These are phyloP conservation scores for Alligator sinensis DNA, from an alignment of 2,113 vertebrate species.

Conservation along the genomic window DNA sequence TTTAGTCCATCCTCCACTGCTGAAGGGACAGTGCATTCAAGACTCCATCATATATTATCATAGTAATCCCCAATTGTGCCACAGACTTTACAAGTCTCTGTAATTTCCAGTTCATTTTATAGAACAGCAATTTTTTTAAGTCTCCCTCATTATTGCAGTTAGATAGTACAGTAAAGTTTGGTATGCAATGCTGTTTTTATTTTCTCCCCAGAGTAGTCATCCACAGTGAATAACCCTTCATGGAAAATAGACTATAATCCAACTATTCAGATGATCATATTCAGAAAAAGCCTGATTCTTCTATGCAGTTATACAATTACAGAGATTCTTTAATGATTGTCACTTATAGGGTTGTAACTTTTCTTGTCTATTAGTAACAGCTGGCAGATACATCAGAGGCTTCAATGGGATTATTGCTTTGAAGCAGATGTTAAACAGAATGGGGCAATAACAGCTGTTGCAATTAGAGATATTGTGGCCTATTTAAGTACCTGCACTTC, in stretches of 20 bases:
- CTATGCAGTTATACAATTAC: conserved; percentile 25
- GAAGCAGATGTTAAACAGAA: conserved; percentile 73
- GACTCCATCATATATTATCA: conserved; percentile 34
- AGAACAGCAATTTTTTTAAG: conserved; percentile 36
- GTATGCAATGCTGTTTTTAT: neutral
- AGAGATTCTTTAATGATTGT: conserved; percentile 55
- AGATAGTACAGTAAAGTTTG: neutral
- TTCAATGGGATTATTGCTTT: conserved; percentile 45
- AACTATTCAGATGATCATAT: conserved; percentile 10
- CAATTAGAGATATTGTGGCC: conserved; percentile 63
- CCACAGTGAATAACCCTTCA: conserved; percentile 31
- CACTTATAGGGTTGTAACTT: conserved; percentile 67
- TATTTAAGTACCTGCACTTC: conserved; percentile 35
- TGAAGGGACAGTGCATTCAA: conserved; percentile 28
- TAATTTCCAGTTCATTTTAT: conserved; percentile 39
- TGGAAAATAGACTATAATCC: conserved; percentile 5
- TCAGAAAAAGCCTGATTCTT: conserved; percentile 2
- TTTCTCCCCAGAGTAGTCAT: conserved; percentile 13
- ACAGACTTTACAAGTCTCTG: conserved; percentile 26
- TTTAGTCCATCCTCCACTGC: conserved; percentile 5
- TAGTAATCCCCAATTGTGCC: neutral
- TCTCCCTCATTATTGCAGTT: conserved; percentile 13
- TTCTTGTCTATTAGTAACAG: conserved; percentile 68
- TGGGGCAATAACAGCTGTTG: conserved; percentile 49
- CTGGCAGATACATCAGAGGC: conserved; percentile 56